phyloP scores from a whole-genome alignment of 2,888 invertebrate species.

The Luffia ferchaultella region DNA sequence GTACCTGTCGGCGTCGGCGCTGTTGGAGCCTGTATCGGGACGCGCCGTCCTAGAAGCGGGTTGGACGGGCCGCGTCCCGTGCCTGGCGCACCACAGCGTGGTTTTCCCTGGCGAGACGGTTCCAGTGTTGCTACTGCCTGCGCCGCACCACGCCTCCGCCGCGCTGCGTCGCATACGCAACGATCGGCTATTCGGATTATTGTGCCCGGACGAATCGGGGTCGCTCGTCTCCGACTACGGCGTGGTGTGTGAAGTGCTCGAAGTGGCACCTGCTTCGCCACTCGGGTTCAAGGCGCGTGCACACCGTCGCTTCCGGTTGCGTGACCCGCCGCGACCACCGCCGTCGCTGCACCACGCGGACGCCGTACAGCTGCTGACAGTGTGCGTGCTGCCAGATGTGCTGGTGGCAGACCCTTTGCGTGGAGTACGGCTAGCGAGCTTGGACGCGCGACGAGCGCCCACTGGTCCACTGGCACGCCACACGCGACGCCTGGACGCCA shows the following conservation, averaged over 20 bases:
- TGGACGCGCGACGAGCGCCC: conserved; percentile 18
- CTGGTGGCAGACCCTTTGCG: conserved; percentile 9
- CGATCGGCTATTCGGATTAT: conserved; percentile 45
- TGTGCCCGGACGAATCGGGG: conserved; percentile 32
- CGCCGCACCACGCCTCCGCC: conserved; percentile 26
- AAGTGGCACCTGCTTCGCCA: conserved; percentile 22
- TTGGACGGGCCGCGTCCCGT: conserved; percentile 42
- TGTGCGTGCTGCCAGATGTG: conserved; percentile 36
- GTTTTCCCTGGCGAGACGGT: conserved; percentile 59
- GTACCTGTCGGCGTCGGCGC: conserved; percentile 38
- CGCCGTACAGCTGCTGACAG: conserved; percentile 22
- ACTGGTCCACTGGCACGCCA: conserved; percentile 24
- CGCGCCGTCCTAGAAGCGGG: conserved; percentile 45
- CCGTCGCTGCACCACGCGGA: not conserved
- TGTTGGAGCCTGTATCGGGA: conserved; percentile 30
- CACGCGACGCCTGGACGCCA: conserved; percentile 37
- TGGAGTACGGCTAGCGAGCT: conserved; percentile 1
- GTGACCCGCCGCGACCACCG: not conserved
- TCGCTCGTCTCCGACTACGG: conserved; percentile 26
- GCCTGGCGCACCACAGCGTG: conserved; percentile 34
- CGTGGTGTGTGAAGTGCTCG: conserved; percentile 52
- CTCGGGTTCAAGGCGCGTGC: conserved; percentile 47
- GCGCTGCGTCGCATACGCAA: conserved; percentile 21
- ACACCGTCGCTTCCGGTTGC: conserved; percentile 33
- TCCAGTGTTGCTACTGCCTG: conserved; percentile 41